Evolutionary conservation across 2,113 vertebrate species (phyloP).

Genomic region (Oncorhynchus nerka): DNA sequence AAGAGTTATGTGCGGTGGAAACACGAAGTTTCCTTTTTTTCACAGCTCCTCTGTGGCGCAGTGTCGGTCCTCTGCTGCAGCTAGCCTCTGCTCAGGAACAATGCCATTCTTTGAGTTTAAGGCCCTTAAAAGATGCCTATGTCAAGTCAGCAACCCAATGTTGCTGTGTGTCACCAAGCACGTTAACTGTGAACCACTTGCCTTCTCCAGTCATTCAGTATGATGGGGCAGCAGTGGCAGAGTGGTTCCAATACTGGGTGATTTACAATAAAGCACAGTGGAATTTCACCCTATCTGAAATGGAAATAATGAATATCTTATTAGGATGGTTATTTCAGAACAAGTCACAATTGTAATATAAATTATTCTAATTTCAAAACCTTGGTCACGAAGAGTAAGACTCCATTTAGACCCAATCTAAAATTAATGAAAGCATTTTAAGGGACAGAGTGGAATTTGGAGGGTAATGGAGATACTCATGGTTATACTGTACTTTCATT

Average conservation of each 20-base stretch:
- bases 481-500: constrained; percentile 59
- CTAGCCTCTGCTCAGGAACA: constrained; percentile 67
- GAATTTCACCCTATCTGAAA: constrained; percentile 66
- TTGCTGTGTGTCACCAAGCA: background rate
- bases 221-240: background rate
- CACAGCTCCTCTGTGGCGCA: constrained; percentile 58
- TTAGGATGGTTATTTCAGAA: constrained; percentile 53
- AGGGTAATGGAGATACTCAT: constrained; percentile 19
- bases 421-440: constrained; percentile 75
- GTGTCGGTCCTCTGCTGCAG: constrained; percentile 40
- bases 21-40: constrained; percentile 63
- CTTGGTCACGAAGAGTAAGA: constrained; percentile 67
- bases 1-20: constrained; percentile 48
- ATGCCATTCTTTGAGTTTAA: constrained; percentile 70
- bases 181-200: background rate
- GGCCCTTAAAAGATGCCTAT: constrained; percentile 43
- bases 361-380: constrained; percentile 76
- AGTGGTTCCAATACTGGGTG: background rate
- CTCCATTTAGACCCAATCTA: constrained; percentile 75
- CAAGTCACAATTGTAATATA: constrained; percentile 58
- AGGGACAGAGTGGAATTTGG: constrained; percentile 44
- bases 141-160: background rate
- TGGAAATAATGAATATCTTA: constrained; percentile 65
- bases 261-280: constrained; percentile 33
- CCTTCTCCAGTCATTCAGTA: background rate